These are phyloP conservation scores for Orchesella flavescens DNA, from an alignment of 2,888 invertebrate genomes.

Conservation along the genomic window DNA sequence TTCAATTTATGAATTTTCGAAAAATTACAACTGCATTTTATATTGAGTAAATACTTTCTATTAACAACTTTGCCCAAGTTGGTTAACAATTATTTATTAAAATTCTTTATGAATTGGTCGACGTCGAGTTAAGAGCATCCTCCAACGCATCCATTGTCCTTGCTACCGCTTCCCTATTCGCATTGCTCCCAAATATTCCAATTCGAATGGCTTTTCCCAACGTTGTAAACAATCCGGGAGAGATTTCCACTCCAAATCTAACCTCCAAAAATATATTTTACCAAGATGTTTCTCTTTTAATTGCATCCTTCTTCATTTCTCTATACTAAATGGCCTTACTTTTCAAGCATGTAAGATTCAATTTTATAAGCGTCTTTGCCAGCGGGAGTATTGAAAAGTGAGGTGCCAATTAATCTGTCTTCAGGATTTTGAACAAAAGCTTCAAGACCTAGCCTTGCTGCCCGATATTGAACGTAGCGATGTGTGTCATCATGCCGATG, in stretches of 20 bases:
- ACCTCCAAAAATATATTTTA: not conserved
- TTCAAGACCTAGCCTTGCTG: not conserved
- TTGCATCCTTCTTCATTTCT: not conserved
- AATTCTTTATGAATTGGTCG: no score
- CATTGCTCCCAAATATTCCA: not conserved
- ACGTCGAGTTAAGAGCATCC: not conserved
- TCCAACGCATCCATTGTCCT: not conserved
- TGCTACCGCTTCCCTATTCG: not conserved
- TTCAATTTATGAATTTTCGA: no score
- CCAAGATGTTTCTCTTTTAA: not conserved
- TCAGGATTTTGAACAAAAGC: not conserved
- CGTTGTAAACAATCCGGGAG: not conserved
- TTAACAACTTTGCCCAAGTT: no score
- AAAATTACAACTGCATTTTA: no score
- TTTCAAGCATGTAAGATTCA: not conserved
- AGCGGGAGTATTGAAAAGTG: no score
- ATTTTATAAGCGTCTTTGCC: not conserved
- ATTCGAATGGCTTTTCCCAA: not conserved
- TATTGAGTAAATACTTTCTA: no score
- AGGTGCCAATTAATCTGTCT: no score
- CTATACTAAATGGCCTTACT: not conserved
- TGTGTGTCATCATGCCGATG: not conserved
- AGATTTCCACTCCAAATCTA: not conserved
- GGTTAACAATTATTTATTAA: no score
- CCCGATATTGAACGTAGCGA: not conserved